phyloP scores from a whole-genome alignment of 2,113 vertebrate genomes.

The Pogonocichla stellata region DNA sequence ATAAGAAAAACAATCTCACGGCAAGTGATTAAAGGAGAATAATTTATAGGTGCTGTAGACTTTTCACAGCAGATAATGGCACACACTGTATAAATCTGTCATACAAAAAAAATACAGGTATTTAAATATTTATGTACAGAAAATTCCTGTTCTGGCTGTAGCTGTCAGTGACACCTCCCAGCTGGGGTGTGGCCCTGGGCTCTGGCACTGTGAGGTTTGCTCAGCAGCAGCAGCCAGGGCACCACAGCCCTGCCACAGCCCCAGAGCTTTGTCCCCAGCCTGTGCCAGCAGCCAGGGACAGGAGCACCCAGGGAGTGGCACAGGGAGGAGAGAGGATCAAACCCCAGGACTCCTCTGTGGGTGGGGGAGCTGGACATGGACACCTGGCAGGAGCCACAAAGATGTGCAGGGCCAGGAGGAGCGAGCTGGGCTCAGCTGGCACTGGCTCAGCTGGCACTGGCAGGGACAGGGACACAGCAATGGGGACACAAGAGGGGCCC shows the following conservation, averaged over 20 bases:
- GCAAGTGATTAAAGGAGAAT: not conserved
- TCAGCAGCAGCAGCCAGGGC: not conserved
- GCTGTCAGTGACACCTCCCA: not conserved
- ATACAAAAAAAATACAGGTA: constrained; percentile 50
- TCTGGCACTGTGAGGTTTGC: not conserved
- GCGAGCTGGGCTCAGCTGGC: rapidly evolving
- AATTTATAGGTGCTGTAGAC: not conserved
- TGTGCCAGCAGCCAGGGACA: not conserved
- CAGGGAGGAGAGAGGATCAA: not conserved
- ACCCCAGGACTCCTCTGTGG: rapidly evolving
- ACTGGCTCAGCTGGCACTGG: not conserved
- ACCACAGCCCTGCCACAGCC: not conserved
- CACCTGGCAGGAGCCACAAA: not conserved
- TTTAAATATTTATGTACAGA: constrained; percentile 6
- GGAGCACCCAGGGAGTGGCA: not conserved
- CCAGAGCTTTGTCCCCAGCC: not conserved
- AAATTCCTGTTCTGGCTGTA: not conserved
- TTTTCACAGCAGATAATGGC: not conserved
- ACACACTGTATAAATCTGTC: constrained; percentile 42
- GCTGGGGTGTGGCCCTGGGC: not conserved
- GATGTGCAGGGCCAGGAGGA: rapidly evolving
- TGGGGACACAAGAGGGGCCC: not conserved
- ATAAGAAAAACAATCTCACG: not conserved
- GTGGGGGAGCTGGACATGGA: rapidly evolving
- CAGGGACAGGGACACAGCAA: rapidly evolving